A percentile compares a stretch with the other conserved stretches of the same genome.
phyloP scores from a whole-genome alignment of 2,797 vertebrate species.

The Melanotaenia pygmaea region DNA sequence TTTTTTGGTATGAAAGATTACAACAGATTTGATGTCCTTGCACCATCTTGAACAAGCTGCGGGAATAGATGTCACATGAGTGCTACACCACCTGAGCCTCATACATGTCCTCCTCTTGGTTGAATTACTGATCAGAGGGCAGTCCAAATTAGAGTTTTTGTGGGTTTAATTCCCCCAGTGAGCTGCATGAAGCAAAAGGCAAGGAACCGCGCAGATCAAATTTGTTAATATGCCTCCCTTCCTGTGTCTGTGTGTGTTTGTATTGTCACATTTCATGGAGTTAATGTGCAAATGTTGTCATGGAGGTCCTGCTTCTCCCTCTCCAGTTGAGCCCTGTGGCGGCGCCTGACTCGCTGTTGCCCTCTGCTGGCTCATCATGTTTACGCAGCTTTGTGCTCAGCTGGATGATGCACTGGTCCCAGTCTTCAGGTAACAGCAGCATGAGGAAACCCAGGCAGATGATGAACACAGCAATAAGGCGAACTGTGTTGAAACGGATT shows the following conservation, averaged over 20 bases:
- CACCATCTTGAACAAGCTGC: constrained; percentile 51
- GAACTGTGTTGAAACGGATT: constrained; percentile 94
- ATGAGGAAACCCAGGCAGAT: constrained; percentile 97
- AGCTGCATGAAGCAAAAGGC: constrained; percentile 31
- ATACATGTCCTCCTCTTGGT: constrained; percentile 5
- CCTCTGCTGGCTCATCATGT: constrained; percentile 89
- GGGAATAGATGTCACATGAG: constrained; percentile 36
- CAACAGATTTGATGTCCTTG: constrained; percentile 57
- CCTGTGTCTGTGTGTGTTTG: constrained; percentile 18
- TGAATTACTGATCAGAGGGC: constrained; percentile 34
- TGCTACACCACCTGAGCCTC: constrained; percentile 23
- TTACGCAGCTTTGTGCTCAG: constrained; percentile 91
- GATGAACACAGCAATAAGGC: constrained; percentile 93
- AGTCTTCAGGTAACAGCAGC: constrained; percentile 94
- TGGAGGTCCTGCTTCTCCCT: constrained; percentile 87
- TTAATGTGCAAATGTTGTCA: constrained; percentile 92
- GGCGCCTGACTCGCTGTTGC: constrained; percentile 77
- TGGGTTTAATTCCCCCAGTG: neutral
- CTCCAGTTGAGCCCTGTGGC: constrained; percentile 86
- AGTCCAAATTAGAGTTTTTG: constrained; percentile 23
- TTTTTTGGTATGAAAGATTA: constrained; percentile 33
- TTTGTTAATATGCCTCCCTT: constrained; percentile 21
- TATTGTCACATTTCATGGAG: constrained; percentile 17
- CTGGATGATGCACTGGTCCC: constrained; percentile 94
- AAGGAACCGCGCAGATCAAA: constrained; percentile 32